A percentile compares a stretch with the other conserved stretches of the same genome.
These are phyloP conservation scores for Strix uralensis DNA, from an alignment of 2,113 vertebrate species.

Conservation along the genomic window DNA sequence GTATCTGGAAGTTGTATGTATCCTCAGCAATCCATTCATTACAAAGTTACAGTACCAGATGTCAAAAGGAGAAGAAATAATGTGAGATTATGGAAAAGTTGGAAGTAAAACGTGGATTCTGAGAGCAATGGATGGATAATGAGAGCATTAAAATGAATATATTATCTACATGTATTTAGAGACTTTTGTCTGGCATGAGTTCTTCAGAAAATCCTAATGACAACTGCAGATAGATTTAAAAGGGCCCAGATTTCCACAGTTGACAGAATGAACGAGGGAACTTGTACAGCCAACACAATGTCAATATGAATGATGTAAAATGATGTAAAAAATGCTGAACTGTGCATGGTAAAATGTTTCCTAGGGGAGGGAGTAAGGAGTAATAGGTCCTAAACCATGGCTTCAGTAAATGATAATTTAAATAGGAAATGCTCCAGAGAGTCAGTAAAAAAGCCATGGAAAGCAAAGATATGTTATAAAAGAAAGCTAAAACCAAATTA, in stretches of 20 bases:
- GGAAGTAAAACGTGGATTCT: background rate
- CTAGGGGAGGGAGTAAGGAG: background rate
- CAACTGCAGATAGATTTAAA: constrained; percentile 3
- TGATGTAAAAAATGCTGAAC: constrained; percentile 16
- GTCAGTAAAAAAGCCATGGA: background rate
- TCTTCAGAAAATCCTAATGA: constrained; percentile 25
- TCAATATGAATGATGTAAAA: constrained; percentile 31
- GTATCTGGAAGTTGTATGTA: background rate
- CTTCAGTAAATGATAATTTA: constrained; percentile 16
- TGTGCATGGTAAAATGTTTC: background rate
- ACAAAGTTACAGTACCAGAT: background rate
- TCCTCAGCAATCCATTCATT: background rate
- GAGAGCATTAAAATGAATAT: background rate
- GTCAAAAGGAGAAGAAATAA: constrained; percentile 21
- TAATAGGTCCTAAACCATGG: background rate
- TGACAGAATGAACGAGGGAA: background rate
- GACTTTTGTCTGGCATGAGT: background rate
- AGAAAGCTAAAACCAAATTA: constrained; percentile 21
- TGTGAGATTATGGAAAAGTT: background rate
- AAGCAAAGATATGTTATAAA: constrained; percentile 5
- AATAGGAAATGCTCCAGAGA: constrained; percentile 13
- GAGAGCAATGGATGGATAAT: constrained; percentile 4
- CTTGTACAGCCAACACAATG: background rate
- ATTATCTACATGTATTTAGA: background rate
- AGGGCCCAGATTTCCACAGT: background rate